Evolutionary conservation across 1,140 invertebrate species (phyloP), one percentile per base, ranked within the genome.

Genomic region (Lerema accius): DNA sequence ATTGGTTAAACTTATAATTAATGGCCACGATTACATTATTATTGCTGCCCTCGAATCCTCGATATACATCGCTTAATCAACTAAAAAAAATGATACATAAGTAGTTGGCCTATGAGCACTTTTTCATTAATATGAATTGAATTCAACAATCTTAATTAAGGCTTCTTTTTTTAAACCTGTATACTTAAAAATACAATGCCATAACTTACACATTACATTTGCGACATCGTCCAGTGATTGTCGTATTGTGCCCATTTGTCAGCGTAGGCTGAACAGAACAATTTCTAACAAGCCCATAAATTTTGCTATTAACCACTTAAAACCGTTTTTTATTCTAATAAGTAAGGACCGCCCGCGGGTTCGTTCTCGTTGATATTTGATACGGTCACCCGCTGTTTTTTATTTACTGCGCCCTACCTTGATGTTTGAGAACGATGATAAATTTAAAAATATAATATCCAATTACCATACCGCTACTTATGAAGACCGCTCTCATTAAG

Each of bases 331-430:
- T 59, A 59, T 59, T 59, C 55, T 59, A 59, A 59, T 59, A 59
- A 59, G 55, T 48, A 48, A 59, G 14, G 62, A 63, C 62, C 50
- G 40, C 50, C 62, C 49, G 61, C 19, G 45, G 61, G 14, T 53
- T 39, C 53, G 45, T 49, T 42, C 55, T 63, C 32, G 53, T 58
- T 46, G 50, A 63, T 63, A 55, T 67, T 58, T 63, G 60, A 56
- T 67, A 48, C 61, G 50, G 23, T 55, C 51, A 48, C 61, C 61
- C 61, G 61, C 61, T 55, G 61, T 53, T 45, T 46, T 45, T 63
- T 63, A 63, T 63, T 63, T 63, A 63, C 49, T 63, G 42, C 40
- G 53, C 53, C 61, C 49, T 55, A 46, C 50, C 61, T 55, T 63
- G 28, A 46, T 63, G 50, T 55, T 45, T 55, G 19, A 46, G 50